A percentile compares a stretch with the other conserved stretches of the same genome.
Conservation (phyloP, 2,888 invertebrate genomes). For the Ormyrus thymus region DNA sequence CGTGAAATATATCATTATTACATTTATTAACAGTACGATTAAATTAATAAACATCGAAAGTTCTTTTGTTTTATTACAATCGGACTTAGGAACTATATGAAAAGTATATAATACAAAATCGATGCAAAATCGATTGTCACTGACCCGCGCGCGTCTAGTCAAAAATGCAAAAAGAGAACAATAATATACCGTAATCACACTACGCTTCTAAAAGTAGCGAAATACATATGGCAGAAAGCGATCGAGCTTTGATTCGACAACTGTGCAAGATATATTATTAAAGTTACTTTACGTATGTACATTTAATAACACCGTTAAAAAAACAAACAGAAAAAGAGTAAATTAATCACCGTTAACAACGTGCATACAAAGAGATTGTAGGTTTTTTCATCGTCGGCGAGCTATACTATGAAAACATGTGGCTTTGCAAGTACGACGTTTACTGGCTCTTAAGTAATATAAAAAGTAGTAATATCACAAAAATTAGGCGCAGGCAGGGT, state of each 20-base stretch:
- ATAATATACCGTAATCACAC: slow-evolving; percentile 51
- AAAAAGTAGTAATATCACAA: slow-evolving; percentile 74
- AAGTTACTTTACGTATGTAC: slow-evolving; percentile 51
- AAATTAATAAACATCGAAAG: slow-evolving; percentile 48
- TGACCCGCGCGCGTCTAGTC: slow-evolving; percentile 54
- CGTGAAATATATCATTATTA: slow-evolving; percentile 29
- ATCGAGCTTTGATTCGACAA: slow-evolving; percentile 45
- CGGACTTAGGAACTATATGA: slow-evolving; percentile 56
- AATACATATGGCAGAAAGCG: slow-evolving; percentile 52
- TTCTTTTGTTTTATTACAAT: slow-evolving; percentile 49
- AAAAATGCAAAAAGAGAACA: slow-evolving; percentile 54
- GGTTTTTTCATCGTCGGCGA: slow-evolving; percentile 39
- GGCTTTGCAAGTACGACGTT: slow-evolving; percentile 54
- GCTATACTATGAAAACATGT: slow-evolving; percentile 51
- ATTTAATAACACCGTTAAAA: slow-evolving; percentile 44
- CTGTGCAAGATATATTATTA: slow-evolving; percentile 49
- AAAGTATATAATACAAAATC: slow-evolving; percentile 56
- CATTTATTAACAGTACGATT: slow-evolving; percentile 49
- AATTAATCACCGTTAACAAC: slow-evolving; percentile 47
- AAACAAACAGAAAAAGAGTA: slow-evolving; percentile 43
- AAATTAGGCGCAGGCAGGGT: slow-evolving; percentile 70
- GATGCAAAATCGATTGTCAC: slow-evolving; percentile 56
- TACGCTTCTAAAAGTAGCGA: slow-evolving; percentile 38
- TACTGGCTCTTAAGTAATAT: slow-evolving; percentile 68
- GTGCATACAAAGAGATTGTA: slow-evolving; percentile 49